Evolutionary conservation across 1,140 invertebrate species (phyloP), one percentile per base, ranked within the genome.

Genomic region (Arion vulgaris): DNA sequence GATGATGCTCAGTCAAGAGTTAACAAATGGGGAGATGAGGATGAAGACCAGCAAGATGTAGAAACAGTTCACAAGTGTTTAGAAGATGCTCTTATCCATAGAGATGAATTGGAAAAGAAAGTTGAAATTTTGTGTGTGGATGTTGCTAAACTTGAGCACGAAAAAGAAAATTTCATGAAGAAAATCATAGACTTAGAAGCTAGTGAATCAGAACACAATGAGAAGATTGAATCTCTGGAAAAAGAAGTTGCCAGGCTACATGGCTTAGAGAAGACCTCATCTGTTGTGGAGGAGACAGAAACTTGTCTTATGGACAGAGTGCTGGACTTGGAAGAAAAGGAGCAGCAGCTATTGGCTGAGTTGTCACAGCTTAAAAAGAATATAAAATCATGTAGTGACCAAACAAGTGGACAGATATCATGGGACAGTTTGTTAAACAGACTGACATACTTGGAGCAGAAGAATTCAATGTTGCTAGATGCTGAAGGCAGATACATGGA

Each of bases 251-350:
- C 88, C 36, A 91, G 89, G 71, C 76, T 90, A 23, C 86, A 84
- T 71, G 74, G 83, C 19, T 38, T 57, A 28, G 66, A 77, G n/a
- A 32, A 57, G 32, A n/a, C 76, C 32, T 72, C n/a, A 28, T 53
- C 45, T 41, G 39, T 78, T 69, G 74, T 91, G 62, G 90, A 91
- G 84, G 78, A 87, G 66, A 81, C 88, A 39, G 90, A 91, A 66
- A 88, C 89, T 62, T 85, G 84, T 49, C 82, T 91, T 51, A 91
- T 91, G 90, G 90, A 91, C 41, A 82, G 87, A 62, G 86, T 90
- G 17, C 86, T 91, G 85, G 90, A 91, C 83, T 83, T 91, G 39
- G 90, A 91, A 80, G 88, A 90, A 76, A 84, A 78, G 53, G 89
- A 90, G 81, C 39, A 71, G 66, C 34, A 49, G 34, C 74, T 83